Evolutionary conservation across 1,140 invertebrate genomes (phyloP), one percentile per base, ranked within the genome.

Genomic region (Bombus sibiricus): DNA sequence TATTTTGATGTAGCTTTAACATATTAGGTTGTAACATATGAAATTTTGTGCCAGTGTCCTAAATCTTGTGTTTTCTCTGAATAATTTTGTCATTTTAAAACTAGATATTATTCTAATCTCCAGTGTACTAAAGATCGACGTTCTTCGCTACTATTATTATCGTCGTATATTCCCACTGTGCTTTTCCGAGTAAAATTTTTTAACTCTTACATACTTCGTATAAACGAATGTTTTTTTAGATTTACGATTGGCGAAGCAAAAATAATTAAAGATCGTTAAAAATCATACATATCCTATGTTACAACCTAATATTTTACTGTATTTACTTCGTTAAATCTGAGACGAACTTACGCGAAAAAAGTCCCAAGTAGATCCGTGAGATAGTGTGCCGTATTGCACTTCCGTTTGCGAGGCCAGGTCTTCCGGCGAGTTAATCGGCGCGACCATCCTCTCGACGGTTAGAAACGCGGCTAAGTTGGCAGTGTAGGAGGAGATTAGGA

Each of bases 401-500:
- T 99, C 98, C 9, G 98, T 99, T 95, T 99, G 98, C 71, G 98
- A 97, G 8, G 98, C 97, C 25, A 99, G 95, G 95, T 99, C 99
- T 94, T 99, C 98, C 1, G 98, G 97, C 12, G 98, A 98, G 93
- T 99, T 99, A 86, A 99, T 99, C 2, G 98, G 98, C 13, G 98
- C 97, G 0, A 98, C 97, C 97, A 99, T 99, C 75, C 98, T 96
- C 94, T 99, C 98, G 28, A 99, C 98, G 1, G 98, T 99, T 68
- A 99, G 96, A 95, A 99, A 99, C 25, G 99, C 99, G 3, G 99
- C 99, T 83, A 99, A 96, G 95, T 99, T 99, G 71, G 99, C 99
- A 32, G 99, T 99, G 95, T 99, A 99, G 25, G 99, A 99, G 64
- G 99, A 99, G 86, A 99, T 99, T 83, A 99, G 96, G 92, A 99